Conservation (phyloP, 2,797 vertebrate species). For the Neomorphus geoffroyi region DNA sequence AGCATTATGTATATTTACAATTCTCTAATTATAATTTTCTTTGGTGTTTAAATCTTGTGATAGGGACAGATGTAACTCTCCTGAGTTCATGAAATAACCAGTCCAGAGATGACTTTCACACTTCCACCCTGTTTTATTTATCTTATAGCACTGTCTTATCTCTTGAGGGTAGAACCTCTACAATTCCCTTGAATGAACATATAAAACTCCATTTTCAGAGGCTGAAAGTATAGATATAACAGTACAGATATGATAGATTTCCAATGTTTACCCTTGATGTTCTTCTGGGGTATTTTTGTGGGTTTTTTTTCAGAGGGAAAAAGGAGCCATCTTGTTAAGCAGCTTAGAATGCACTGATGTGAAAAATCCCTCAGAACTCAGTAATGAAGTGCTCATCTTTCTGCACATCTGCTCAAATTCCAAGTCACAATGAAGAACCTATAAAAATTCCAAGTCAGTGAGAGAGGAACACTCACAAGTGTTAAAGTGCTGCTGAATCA, state of each 20-base stretch:
- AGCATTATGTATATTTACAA: constrained; percentile 32
- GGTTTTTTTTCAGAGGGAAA: background rate
- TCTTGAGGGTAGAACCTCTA: background rate
- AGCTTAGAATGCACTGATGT: constrained; percentile 17
- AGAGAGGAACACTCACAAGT: background rate
- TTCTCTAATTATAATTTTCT: constrained; percentile 26
- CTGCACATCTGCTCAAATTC: constrained; percentile 42
- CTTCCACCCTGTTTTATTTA: constrained; percentile 13
- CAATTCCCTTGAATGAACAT: background rate
- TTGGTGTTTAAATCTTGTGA: background rate
- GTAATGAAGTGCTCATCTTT: background rate
- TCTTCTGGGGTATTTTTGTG: background rate
- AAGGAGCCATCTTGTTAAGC: background rate
- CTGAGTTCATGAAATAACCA: background rate
- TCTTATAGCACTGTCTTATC: background rate
- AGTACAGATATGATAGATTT: background rate
- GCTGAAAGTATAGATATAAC: background rate
- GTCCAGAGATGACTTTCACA: constrained; percentile 8
- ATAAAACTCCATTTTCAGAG: background rate
- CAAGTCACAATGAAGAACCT: background rate
- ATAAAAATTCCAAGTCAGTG: constrained; percentile 20
- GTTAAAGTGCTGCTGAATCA: background rate
- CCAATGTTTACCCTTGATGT: background rate
- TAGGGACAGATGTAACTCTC: background rate
- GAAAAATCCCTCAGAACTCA: constrained; percentile 22